These are phyloP conservation scores for Kryphioiulus occultus DNA, from an alignment of 2,888 invertebrate genomes.

Conservation along the genomic window DNA sequence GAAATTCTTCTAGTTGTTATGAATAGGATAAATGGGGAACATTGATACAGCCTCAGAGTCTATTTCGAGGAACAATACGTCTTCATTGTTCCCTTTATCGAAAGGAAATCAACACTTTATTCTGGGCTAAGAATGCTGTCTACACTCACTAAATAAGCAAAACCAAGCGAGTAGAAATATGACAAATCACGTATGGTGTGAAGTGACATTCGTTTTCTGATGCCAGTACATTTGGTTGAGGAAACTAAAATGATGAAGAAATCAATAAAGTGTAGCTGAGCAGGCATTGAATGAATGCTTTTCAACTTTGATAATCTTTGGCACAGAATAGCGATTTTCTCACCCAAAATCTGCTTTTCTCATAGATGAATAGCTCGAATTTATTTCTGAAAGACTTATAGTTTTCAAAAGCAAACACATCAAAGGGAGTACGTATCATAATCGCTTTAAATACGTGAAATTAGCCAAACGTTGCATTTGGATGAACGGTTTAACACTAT, in stretches of 20 bases:
- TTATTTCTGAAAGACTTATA: no score
- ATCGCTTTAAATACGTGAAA: no score
- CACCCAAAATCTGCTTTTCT: background rate
- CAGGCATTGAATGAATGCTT: background rate
- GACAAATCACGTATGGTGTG: background rate
- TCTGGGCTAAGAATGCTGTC: background rate
- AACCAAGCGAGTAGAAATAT: background rate
- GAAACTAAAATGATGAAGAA: background rate
- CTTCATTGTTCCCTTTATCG: conserved; percentile 21
- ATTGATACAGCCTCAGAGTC: background rate
- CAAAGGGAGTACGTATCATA: no score
- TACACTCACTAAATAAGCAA: background rate
- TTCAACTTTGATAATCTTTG: background rate
- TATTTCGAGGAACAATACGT: background rate
- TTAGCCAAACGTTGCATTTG: no score
- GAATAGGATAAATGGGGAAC: background rate
- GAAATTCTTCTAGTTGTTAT: background rate
- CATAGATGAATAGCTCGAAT: no score
- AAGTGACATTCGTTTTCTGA: background rate
- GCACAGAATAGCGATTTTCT: background rate
- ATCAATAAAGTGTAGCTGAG: background rate
- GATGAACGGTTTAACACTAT: no score
- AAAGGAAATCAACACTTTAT: background rate
- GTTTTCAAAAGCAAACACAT: no score
- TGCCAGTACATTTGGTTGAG: background rate